These are phyloP conservation scores for Crenuchus spilurus DNA, from an alignment of 2,797 vertebrate genomes.

Conservation along the genomic window DNA sequence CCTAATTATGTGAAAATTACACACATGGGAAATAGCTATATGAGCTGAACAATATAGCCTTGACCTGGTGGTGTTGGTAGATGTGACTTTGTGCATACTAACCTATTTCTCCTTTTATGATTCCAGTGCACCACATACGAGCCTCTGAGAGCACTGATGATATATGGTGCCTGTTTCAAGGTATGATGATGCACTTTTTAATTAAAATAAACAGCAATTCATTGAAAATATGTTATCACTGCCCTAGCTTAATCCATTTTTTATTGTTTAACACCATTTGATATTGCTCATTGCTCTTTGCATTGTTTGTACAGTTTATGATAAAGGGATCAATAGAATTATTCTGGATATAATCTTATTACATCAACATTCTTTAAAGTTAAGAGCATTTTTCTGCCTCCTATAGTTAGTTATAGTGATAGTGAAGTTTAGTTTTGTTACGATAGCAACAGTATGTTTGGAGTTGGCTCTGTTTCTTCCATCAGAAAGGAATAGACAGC, in stretches of 20 bases:
- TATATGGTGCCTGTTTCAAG: slow-evolving; percentile 77
- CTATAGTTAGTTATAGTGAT: not conserved
- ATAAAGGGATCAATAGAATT: no score
- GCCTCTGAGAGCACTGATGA: slow-evolving; percentile 65
- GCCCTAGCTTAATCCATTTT: no score
- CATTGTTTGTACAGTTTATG: no score
- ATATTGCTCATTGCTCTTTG: no score
- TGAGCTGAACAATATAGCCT: slow-evolving; percentile 14
- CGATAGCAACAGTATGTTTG: slow-evolving; percentile 9
- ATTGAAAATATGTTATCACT: not conserved
- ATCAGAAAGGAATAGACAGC: slow-evolving; percentile 1
- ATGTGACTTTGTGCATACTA: slow-evolving; percentile 32
- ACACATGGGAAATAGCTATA: slow-evolving; percentile 18
- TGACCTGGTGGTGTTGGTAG: not conserved
- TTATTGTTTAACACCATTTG: no score
- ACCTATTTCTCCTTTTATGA: slow-evolving; percentile 41
- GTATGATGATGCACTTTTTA: slow-evolving; percentile 61
- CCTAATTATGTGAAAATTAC: slow-evolving; percentile 20
- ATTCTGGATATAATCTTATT: no score
- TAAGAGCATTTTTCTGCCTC: not conserved
- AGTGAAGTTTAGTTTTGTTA: not conserved
- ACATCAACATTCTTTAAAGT: not conserved
- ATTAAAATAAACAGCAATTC: slow-evolving; percentile 25
- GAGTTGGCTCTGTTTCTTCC: not conserved
- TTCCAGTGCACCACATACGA: slow-evolving; percentile 70